Percentiles rank a stretch among this genome's conserved stretches.
phyloP scores from a whole-genome alignment of 2,797 vertebrate genomes.

The Iguana delicatissima region DNA sequence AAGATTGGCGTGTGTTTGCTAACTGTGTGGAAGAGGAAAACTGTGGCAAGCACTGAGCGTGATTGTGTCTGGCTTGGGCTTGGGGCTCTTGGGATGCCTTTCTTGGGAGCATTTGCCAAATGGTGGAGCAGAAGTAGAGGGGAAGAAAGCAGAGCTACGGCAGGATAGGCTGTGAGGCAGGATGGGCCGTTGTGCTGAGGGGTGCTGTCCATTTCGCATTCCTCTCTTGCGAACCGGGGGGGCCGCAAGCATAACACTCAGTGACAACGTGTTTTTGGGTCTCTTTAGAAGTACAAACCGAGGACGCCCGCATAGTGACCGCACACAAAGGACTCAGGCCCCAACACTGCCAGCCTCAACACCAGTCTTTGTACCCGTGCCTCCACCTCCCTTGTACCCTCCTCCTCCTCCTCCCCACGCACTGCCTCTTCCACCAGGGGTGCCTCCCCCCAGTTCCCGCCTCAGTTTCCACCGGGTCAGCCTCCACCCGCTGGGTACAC shows the following conservation, averaged over 20 bases:
- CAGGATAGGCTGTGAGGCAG: conserved; percentile 6
- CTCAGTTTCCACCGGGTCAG: conserved; percentile 87
- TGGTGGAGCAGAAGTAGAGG: background rate
- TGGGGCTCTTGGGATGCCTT: conserved; percentile 12
- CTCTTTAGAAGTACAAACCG: conserved; percentile 83
- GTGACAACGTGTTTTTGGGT: conserved; percentile 74
- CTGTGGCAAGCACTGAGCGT: background rate
- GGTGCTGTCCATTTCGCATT: conserved; percentile 46
- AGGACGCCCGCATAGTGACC: conserved; percentile 83
- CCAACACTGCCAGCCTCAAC: conserved; percentile 81
- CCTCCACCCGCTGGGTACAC: conserved; percentile 87
- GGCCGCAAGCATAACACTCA: conserved; percentile 63
- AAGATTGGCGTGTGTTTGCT: background rate
- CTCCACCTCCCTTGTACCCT: conserved; percentile 83
- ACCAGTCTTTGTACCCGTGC: conserved; percentile 85
- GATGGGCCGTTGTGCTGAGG: background rate
- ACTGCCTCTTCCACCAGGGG: conserved; percentile 86
- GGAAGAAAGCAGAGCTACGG: conserved; percentile 2
- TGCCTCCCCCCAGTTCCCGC: conserved; percentile 86
- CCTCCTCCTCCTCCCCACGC: conserved; percentile 84
- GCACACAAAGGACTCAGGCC: conserved; percentile 83
- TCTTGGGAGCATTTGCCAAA: fast-evolving
- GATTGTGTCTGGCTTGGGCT: conserved; percentile 13
- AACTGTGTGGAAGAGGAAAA: background rate
- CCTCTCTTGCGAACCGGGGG: conserved; percentile 46